These are phyloP conservation scores for Camptogramma bilineatum DNA, from an alignment of 2,888 invertebrate genomes.

Conservation along the genomic window DNA sequence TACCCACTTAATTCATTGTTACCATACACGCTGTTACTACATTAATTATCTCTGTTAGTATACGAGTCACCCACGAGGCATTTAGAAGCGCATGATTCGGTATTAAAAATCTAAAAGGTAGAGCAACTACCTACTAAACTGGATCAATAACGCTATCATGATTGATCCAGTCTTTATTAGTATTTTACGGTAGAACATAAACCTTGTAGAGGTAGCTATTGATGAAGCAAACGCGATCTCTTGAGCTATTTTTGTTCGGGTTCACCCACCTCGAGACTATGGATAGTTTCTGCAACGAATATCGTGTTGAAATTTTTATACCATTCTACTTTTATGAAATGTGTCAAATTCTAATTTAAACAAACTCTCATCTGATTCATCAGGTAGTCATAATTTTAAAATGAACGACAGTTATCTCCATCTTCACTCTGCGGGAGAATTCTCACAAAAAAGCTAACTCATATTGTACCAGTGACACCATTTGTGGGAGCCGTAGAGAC, in stretches of 20 bases:
- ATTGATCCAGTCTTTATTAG: constrained; percentile 38
- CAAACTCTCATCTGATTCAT: constrained; percentile 15
- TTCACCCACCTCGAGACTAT: constrained; percentile 72
- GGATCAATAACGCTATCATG: constrained; percentile 30
- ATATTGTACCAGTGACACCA: constrained; percentile 34
- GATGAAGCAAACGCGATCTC: constrained; percentile 61
- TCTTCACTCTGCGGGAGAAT: constrained; percentile 43
- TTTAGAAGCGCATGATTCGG: constrained; percentile 21
- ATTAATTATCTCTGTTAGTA: constrained; percentile 26
- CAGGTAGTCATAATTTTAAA: constrained; percentile 22
- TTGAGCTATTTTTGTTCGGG: constrained; percentile 73
- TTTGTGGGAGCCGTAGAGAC: constrained; percentile 47
- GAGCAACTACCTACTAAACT: constrained; percentile 20
- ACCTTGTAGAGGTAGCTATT: constrained; percentile 51
- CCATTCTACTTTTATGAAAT: constrained; percentile 11
- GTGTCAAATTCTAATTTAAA: constrained; percentile 9
- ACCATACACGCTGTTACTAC: constrained; percentile 67
- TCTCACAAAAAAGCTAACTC: constrained; percentile 39
- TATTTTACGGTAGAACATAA: constrained; percentile 49
- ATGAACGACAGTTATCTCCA: constrained; percentile 23
- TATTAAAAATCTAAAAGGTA: constrained; percentile 30
- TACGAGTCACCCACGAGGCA: constrained; percentile 27
- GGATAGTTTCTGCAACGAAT: constrained; percentile 63
- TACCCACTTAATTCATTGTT: constrained; percentile 77
- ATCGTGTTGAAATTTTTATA: constrained; percentile 26